Percentiles rank a stretch among this genome's conserved stretches.
Conservation (phyloP, 2,113 vertebrate species). For the Phylloscopus whistleri region DNA sequence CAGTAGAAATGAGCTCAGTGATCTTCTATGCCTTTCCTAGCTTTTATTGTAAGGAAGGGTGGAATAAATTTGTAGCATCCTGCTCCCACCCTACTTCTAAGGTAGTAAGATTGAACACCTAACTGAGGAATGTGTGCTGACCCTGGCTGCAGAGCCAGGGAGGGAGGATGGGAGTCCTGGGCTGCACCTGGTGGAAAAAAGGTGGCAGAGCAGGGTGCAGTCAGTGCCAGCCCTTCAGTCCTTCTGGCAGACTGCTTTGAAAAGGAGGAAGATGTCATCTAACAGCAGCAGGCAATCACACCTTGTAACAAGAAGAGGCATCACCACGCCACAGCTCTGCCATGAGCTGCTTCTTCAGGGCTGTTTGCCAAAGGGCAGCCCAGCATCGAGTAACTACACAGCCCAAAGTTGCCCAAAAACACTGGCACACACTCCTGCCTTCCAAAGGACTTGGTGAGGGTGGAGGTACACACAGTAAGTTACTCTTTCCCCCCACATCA, state of each 20-base stretch:
- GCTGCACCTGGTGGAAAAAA: neutral
- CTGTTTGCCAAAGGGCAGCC: neutral
- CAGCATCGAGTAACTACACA: neutral
- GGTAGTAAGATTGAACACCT: neutral
- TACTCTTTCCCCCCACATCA: neutral
- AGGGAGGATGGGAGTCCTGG: neutral
- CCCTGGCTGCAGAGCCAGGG: neutral
- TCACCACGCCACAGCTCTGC: neutral
- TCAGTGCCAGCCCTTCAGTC: neutral
- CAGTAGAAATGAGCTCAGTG: neutral
- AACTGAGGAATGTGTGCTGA: neutral
- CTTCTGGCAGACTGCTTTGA: neutral
- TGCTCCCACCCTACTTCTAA: neutral
- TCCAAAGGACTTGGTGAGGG: neutral
- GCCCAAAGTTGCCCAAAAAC: neutral
- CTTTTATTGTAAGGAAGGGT: neutral
- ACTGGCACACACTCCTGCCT: neutral
- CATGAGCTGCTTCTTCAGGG: neutral
- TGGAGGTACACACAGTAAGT: neutral
- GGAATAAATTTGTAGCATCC: neutral
- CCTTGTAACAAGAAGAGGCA: accelerated
- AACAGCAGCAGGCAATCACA: accelerated
- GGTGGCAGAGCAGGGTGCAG: neutral
- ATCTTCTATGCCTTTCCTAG: neutral
- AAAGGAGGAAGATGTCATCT: neutral